A percentile compares a stretch with the other conserved stretches of the same genome.
phyloP scores from a whole-genome alignment of 2,797 vertebrate species.

The Scolopax bukidnonensis region DNA sequence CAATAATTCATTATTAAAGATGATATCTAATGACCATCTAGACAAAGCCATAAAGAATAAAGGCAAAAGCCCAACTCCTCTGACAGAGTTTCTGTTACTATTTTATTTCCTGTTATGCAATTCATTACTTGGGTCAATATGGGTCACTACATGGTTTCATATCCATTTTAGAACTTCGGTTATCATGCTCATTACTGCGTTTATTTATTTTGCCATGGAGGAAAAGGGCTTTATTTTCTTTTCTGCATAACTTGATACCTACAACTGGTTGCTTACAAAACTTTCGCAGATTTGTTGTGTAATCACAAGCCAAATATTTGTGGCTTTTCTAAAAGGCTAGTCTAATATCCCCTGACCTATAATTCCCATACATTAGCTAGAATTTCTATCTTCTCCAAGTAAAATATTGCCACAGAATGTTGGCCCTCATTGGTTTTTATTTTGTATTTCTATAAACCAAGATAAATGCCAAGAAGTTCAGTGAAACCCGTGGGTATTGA shows the following conservation, averaged over 20 bases:
- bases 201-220: constrained; percentile 22
- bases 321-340: constrained; percentile 10
- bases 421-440: neutral
- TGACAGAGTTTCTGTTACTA: constrained; percentile 14
- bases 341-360: neutral
- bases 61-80: neutral
- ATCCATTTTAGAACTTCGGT: constrained; percentile 49
- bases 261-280: constrained; percentile 41
- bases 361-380: neutral
- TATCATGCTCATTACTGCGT: constrained; percentile 43
- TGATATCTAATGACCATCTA: constrained; percentile 30
- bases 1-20: constrained; percentile 56
- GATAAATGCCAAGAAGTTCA: neutral
- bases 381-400: constrained; percentile 16
- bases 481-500: neutral
- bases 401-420: neutral
- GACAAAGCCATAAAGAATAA: neutral
- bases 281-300: constrained; percentile 9
- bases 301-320: constrained; percentile 22
- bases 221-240: constrained; percentile 40
- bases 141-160: constrained; percentile 30
- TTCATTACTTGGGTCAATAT: neutral
- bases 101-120: constrained; percentile 38
- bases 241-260: constrained; percentile 26
- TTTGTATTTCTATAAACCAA: neutral